Base-by-base conservation (phyloP, 2,888 invertebrate species). In the Euphydryas editha region DNA sequence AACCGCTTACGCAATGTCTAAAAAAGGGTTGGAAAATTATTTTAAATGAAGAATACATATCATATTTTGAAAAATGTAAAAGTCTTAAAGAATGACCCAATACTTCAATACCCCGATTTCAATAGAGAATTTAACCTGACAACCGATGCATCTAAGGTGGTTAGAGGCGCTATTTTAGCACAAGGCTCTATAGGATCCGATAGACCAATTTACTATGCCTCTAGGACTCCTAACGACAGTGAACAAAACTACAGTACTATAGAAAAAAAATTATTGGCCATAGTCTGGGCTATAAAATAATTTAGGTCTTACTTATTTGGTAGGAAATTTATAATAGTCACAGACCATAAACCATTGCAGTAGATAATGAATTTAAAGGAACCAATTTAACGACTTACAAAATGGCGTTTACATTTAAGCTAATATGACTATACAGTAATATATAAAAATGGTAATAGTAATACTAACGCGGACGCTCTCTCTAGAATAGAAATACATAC, bases 361-460 rank as follows among this genome's bases (percentile, higher is more conserved):
- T 72, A 72, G 73, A 11, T 72, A 0, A 78, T 83, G 74, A 77
- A 71, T 0, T 49, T 84, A 0, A 85, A 85, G 73, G 82, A 86
- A 10, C 84, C 83, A 0, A 62, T 59, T 15, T 72, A 65, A 2
- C 42, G 70, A 30, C 49, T 74, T 3, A 68, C 67, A 1, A 66
- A 71, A 13, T 73, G 72, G 69, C 4, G 68, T 6, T 18, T 73
- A 13, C 59, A 70, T 24, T 66, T 71, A 10, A 59, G 60, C 1
- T 69, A 71, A 60, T 73, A 62, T 15, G 58, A 69, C 18, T 71
- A 49, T n/a, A 58, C 61, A 2, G 62, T 69, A 2, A 4, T 64
- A 0, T 70, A 72, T 58, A 69, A 68, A n/a, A 20, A 65, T 42
- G 71, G 72, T 2, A 71, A 68, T 47, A 5, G 13, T 2, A 71